These are phyloP conservation scores for Caligus rogercresseyi DNA, from an alignment of 1,140 invertebrate genomes.

Conservation along the genomic window DNA sequence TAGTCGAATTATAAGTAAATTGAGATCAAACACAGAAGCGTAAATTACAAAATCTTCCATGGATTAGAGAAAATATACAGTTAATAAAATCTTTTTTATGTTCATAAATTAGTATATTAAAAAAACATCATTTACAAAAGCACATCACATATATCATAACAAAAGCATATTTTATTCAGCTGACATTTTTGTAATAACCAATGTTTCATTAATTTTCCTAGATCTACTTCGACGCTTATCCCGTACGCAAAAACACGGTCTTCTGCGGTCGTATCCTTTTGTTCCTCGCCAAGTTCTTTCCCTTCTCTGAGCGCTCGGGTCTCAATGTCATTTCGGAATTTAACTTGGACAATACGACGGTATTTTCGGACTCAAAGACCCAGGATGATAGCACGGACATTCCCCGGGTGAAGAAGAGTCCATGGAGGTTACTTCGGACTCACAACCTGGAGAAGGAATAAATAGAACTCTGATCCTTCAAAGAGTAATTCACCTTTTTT, in stretches of 20 bases:
- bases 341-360: constrained; percentile 84
- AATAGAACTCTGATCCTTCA: not conserved
- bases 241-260: constrained; percentile 80
- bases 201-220: constrained; percentile 28
- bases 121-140: no score
- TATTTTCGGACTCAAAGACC: constrained; percentile 28
- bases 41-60: constrained; percentile 7
- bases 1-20: no score
- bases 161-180: no score
- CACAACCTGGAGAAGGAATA: constrained; percentile 33
- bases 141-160: no score
- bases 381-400: constrained; percentile 34
- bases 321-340: constrained; percentile 95
- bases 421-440: constrained; percentile 26
- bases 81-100: constrained; percentile 17
- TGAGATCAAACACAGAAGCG: not conserved
- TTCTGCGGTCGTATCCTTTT: constrained; percentile 93
- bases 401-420: constrained; percentile 29
- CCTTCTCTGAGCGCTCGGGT: constrained; percentile 85
- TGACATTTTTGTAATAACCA: no score
- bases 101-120: no score
- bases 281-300: constrained; percentile 93
- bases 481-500: not conserved
- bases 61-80: not conserved
- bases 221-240: constrained; percentile 80